These are phyloP conservation scores for Condylostylus longicornis DNA, from an alignment of 1,140 invertebrate genomes.

Conservation along the genomic window DNA sequence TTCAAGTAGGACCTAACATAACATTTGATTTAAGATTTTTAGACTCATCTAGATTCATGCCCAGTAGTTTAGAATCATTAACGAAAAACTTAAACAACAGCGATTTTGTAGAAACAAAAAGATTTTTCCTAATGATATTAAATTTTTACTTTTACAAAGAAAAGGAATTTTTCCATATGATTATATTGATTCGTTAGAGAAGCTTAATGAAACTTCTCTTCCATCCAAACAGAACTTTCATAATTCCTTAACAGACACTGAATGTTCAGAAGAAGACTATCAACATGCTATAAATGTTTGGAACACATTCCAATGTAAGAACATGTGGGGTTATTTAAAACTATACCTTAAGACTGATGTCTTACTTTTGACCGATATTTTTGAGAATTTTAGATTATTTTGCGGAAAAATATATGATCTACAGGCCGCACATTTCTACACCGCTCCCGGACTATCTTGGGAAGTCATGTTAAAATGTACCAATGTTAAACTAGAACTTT, in stretches of 20 bases:
- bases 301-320: constrained; percentile 26
- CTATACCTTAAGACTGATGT: constrained; percentile 32
- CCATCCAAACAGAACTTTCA: constrained; percentile 18
- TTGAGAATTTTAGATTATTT: constrained; percentile 30
- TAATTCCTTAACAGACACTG: constrained; percentile 15
- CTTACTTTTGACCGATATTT: constrained; percentile 32
- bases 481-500: constrained; percentile 21
- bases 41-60: constrained; percentile 22
- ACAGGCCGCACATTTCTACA: constrained; percentile 29
- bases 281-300: constrained; percentile 29
- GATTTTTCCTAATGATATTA: constrained; percentile 8
- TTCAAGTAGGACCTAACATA: constrained; percentile 9
- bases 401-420: constrained; percentile 22
- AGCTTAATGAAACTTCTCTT: constrained; percentile 25
- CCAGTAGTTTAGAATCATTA: constrained; percentile 13
- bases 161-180: constrained; percentile 22
- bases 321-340: constrained; percentile 27
- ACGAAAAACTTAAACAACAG: constrained; percentile 13
- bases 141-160: constrained; percentile 15
- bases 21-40: constrained; percentile 19
- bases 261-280: constrained; percentile 23
- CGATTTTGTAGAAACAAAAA: constrained; percentile 13
- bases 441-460: constrained; percentile 23
- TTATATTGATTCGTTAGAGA: constrained; percentile 17
- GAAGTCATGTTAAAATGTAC: constrained; percentile 30